Evolutionary conservation across 2,113 vertebrate genomes (phyloP), one percentile per base, ranked within the genome.

Genomic region (Corythaixoides concolor): DNA sequence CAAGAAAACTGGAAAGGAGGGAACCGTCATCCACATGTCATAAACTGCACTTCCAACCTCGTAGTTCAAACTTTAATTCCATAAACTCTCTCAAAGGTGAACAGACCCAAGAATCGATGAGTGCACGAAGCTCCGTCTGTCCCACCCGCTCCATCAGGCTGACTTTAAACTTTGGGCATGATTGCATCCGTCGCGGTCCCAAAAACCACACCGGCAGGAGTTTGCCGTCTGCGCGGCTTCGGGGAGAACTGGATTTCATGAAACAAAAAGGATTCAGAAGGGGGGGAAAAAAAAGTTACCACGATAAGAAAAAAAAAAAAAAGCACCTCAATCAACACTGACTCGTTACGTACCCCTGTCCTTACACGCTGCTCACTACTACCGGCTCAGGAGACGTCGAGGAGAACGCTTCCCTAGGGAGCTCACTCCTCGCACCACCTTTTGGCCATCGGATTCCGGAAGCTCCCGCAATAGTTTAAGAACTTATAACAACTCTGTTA

Each of bases 321-420:
- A 72, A 18, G 17, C 33, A 27, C 15, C 10, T 59, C 2, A 2
- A 18, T 33, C 55, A 35, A 60, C 45, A 26, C 15, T 4, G 12
- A 24, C 53, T 10, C 11, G 4, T 21, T 27, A 23, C 5, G 10
- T 3, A 4, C 5, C 6, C 59, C 39, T 4, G 19, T 49, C 52
- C 52, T 67, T 9, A 37, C 41, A 5, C 11, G 2, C 49, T 8
- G 24, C 24, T n/a, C 6, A 8, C 19, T 9, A 30, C 43, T 43
- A 0, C 43, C 5, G 68, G 20, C 58, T 66, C 20, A 3, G 12
- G 3, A 5, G 8, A 19, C 33, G 55, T 12, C 1, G 3, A 70
- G 35, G 21, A 43, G 26, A 50, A 52, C 1, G 4, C 43, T 59
- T 10, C 50, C 28, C 58, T 24, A 4, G 35, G 24, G 56, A 66